Base-by-base conservation (phyloP, 2,888 invertebrate species). In the Aporophyla lueneburgensis region DNA sequence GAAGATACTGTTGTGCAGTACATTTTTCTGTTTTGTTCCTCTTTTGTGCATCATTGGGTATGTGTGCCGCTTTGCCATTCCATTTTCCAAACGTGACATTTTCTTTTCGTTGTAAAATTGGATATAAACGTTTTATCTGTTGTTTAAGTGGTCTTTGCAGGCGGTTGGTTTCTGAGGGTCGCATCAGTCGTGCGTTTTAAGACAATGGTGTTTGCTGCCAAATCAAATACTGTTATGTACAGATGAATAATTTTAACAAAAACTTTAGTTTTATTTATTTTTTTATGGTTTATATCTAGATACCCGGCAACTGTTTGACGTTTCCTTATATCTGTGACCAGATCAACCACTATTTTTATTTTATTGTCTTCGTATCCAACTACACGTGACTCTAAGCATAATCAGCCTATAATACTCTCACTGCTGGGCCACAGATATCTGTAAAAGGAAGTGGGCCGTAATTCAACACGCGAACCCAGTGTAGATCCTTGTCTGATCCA, bases 31-130 rank as follows among this genome's bases (percentile, higher is more conserved):
- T 88, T 86, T 84, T 87, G 88, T 87, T 87, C 83, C 86, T 89
- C 87, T 89, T 91, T 91, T 91, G 89, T 90, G 89, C 90, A 90
- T 89, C 87, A 92, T 90, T 88, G 88, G 86, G 72, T 88, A 91
- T 90, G 88, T 92, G 86, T 90, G 88, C 78, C 89, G 88, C 76
- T 87, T 82, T 82, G 76, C 73, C 78, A 85, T 83, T 85, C 86
- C 86, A 86, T 85, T 78, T 84, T 78, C 78, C 79, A 67, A 83
- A 76, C 69, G 75, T 78, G 74, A 85, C 81, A 70, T 76, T 72
- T 80, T 71, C 65, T 87, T 67, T 70, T 54, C 24, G 24, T 76
- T 59, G 53, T 68, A 53, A 54, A 68, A 71, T 63, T 59, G 12
- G 21, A 61, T 33, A 40, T 53, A 56, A 46, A 58, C 16, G 43